Percentiles rank a stretch among this genome's conserved stretches.
Conservation (phyloP, 2,113 vertebrate genomes). For the Psammodynastes pulverulentus region DNA sequence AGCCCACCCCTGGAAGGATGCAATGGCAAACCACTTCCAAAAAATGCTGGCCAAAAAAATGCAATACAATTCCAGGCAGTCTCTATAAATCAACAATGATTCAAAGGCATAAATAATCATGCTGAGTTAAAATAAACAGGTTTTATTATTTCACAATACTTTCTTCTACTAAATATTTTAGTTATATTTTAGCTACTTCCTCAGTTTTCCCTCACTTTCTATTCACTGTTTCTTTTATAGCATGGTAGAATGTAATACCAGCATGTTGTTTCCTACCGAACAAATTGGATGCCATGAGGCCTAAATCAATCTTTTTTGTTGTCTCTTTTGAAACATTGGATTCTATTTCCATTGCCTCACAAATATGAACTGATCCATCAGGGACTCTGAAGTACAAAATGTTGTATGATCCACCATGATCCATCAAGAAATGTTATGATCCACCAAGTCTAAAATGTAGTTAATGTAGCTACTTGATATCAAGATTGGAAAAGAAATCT, state of each 20-base stretch:
- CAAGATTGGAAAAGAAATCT: neutral
- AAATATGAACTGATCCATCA: neutral
- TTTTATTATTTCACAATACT: neutral
- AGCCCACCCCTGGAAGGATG: no score
- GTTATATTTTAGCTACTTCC: neutral
- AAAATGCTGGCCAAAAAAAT: neutral
- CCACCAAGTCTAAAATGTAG: no score
- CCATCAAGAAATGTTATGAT: neutral
- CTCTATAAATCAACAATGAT: neutral
- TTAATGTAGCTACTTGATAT: neutral
- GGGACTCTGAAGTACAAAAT: neutral
- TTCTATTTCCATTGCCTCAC: neutral
- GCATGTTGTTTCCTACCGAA: neutral
- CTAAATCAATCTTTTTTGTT: conserved; percentile 6
- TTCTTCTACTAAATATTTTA: neutral
- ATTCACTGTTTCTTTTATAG: neutral
- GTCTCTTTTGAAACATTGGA: neutral
- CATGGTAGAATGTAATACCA: conserved; percentile 3
- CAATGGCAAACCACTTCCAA: neutral
- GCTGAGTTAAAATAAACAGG: neutral
- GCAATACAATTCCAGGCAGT: neutral
- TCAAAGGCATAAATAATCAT: neutral
- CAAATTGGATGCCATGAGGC: conserved; percentile 4
- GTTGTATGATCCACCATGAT: no score
- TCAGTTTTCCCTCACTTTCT: neutral